Evolutionary conservation across 2,888 invertebrate species (phyloP).

Genomic region (Phanerotoma sp.): DNA sequence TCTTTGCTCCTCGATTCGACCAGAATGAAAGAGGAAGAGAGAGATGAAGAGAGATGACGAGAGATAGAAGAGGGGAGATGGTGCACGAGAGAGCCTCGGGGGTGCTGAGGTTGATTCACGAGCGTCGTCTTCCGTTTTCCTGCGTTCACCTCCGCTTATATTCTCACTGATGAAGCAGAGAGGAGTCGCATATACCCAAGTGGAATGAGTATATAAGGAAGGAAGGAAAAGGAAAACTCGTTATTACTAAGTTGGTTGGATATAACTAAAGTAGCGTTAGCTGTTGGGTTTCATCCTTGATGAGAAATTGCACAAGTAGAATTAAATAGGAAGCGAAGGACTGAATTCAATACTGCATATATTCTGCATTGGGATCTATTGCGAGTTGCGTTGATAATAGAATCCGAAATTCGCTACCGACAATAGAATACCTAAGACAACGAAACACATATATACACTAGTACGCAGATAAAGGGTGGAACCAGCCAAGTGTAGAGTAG

Average conservation of each 20-base stretch:
- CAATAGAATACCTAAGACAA: constrained; percentile 18
- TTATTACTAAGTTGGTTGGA: constrained; percentile 6
- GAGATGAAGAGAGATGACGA: constrained; percentile 4
- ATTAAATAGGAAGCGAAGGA: not conserved
- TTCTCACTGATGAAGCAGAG: constrained; percentile 1
- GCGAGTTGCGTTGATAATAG: constrained; percentile 31
- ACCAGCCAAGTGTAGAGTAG: not conserved
- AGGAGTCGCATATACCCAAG: not conserved
- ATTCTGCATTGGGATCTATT: constrained; percentile 3
- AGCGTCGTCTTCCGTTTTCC: constrained; percentile 18
- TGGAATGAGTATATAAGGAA: not conserved
- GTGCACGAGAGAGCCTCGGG: constrained; percentile 4
- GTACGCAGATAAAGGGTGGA: not conserved
- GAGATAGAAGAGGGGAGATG: no score
- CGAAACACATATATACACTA: constrained; percentile 1
- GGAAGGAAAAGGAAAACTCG: constrained; percentile 7
- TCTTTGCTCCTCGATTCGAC: constrained; percentile 23
- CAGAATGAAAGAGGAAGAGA: not conserved
- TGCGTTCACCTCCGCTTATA: constrained; percentile 18
- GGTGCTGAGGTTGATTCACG: constrained; percentile 15
- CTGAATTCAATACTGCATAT: constrained; percentile 5
- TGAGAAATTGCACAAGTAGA: not conserved
- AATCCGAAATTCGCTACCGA: constrained; percentile 22
- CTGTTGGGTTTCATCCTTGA: not conserved
- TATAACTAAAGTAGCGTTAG: not conserved